phyloP scores from a whole-genome alignment of 2,113 vertebrate genomes.

The Elanoides forficatus region DNA sequence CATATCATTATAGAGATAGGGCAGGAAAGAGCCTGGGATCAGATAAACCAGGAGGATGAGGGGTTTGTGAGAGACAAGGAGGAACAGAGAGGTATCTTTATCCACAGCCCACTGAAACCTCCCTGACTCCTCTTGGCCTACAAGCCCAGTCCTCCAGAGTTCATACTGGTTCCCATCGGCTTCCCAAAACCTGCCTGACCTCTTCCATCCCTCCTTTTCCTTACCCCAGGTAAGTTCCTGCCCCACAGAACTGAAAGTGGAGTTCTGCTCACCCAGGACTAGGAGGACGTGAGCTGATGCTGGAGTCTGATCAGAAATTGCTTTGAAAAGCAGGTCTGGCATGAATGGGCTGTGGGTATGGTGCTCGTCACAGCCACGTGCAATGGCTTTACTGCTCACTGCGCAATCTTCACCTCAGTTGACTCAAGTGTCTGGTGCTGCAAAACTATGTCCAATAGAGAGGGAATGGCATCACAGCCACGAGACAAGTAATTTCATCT shows the following conservation, averaged over 20 bases:
- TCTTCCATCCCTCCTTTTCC: background rate
- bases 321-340: background rate
- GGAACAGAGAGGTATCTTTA: background rate
- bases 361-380: accelerated
- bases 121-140: background rate
- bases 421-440: background rate
- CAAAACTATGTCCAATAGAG: background rate
- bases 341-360: accelerated
- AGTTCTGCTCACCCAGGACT: background rate
- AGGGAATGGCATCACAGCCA: background rate
- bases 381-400: background rate
- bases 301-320: background rate
- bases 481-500: background rate
- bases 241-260: background rate
- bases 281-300: background rate
- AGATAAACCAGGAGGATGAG: background rate
- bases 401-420: background rate
- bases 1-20: background rate
- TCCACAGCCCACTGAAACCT: background rate
- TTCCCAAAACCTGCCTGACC: background rate
- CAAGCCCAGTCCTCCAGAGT: background rate
- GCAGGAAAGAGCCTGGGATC: background rate
- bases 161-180: background rate
- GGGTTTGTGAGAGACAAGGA: background rate
- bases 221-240: background rate